phyloP scores from a whole-genome alignment of 1,140 invertebrate genomes.

The Drusus annulatus region DNA sequence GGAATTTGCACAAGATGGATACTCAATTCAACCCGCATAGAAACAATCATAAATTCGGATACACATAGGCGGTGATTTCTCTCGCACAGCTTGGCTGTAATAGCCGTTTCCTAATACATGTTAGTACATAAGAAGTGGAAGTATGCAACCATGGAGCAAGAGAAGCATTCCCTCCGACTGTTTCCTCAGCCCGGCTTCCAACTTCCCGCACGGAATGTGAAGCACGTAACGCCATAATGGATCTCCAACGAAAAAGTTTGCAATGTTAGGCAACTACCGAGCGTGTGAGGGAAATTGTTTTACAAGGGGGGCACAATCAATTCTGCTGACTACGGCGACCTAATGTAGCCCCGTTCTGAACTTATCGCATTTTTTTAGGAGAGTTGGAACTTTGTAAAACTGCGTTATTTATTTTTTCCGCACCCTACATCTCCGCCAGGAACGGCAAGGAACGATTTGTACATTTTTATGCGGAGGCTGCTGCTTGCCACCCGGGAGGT shows the following conservation, averaged over 20 bases:
- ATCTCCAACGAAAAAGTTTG: slow-evolving; percentile 30
- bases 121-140: too few relatives aligned
- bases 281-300: slow-evolving; percentile 35
- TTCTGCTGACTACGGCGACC: slow-evolving; percentile 34
- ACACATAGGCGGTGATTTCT: too few relatives aligned
- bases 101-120: not conserved
- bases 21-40: too few relatives aligned
- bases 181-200: not conserved
- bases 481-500: not conserved
- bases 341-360: not conserved
- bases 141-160: too few relatives aligned
- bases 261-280: slow-evolving; percentile 15
- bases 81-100: too few relatives aligned
- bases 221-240: slow-evolving; percentile 33
- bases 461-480: not conserved
- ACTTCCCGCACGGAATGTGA: not conserved
- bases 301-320: slow-evolving; percentile 32
- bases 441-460: too few relatives aligned
- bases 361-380: too few relatives aligned
- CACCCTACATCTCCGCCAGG: not conserved
- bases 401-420: not conserved
- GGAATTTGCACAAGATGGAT: too few relatives aligned
- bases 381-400: too few relatives aligned
- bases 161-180: too few relatives aligned
- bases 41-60: too few relatives aligned